Conservation (phyloP, 2,797 vertebrate genomes). For the Halcyon chelicuti region DNA sequence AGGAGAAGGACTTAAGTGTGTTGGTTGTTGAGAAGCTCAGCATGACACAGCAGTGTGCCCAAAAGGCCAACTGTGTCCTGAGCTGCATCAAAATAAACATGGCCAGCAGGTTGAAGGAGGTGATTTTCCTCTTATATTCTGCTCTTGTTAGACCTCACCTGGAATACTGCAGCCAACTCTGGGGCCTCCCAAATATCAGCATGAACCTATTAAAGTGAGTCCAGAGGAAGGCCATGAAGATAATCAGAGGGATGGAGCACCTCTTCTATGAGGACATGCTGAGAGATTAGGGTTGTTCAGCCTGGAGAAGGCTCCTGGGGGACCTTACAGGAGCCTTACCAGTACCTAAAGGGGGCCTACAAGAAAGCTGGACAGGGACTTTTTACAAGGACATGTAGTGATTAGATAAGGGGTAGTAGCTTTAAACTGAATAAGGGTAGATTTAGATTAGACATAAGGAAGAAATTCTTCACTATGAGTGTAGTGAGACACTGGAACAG, state of each 20-base stretch:
- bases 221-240: background rate
- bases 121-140: background rate
- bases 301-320: background rate
- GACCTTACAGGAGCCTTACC: background rate
- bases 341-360: background rate
- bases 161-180: background rate
- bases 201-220: background rate
- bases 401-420: background rate
- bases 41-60: background rate
- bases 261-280: background rate
- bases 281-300: background rate
- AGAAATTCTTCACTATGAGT: background rate
- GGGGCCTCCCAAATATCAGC: background rate
- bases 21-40: background rate
- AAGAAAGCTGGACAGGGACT: background rate
- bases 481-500: background rate
- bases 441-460: background rate
- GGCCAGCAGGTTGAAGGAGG: background rate
- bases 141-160: background rate
- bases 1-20: background rate
- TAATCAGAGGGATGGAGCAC: background rate
- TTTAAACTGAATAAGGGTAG: background rate
- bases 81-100: background rate
- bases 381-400: background rate
- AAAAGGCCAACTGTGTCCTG: background rate